Evolutionary conservation across 2,888 invertebrate species (phyloP).

Genomic region (Leucophenga montana): DNA sequence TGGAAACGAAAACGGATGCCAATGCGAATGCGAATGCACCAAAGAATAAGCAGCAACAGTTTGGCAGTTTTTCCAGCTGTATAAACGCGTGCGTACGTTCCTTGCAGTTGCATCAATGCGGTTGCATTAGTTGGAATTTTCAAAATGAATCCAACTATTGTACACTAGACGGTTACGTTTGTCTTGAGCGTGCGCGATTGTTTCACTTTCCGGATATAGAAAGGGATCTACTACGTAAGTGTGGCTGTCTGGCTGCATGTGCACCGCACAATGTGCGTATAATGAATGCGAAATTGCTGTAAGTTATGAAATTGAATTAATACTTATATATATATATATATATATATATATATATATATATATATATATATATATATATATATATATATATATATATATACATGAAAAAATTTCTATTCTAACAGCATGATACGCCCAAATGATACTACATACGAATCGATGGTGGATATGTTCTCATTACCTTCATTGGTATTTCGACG

Average conservation of each 20-base stretch:
- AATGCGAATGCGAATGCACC: background rate
- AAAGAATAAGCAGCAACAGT: background rate
- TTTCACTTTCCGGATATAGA: background rate
- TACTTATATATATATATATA: too few relatives aligned
- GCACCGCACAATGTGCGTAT: background rate
- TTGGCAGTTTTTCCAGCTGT: background rate
- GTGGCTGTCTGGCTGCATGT: constrained; percentile 12
- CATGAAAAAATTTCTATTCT: too few relatives aligned
- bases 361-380: too few relatives aligned
- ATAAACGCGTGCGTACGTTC: background rate
- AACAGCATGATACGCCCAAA: background rate
- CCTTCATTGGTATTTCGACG: background rate
- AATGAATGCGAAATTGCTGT: background rate
- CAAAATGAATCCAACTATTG: background rate
- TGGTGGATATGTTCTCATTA: too few relatives aligned
- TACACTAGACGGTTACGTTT: constrained; percentile 10
- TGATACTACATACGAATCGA: background rate
- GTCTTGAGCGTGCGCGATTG: constrained; percentile 2
- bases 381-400: too few relatives aligned
- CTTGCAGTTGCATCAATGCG: background rate
- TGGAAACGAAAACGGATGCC: background rate
- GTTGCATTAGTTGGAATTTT: constrained; percentile 17
- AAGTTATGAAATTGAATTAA: background rate
- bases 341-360: too few relatives aligned
- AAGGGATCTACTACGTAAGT: background rate